Conservation (phyloP, 2,113 vertebrate species). For the Protobothrops mucrosquamatus region DNA sequence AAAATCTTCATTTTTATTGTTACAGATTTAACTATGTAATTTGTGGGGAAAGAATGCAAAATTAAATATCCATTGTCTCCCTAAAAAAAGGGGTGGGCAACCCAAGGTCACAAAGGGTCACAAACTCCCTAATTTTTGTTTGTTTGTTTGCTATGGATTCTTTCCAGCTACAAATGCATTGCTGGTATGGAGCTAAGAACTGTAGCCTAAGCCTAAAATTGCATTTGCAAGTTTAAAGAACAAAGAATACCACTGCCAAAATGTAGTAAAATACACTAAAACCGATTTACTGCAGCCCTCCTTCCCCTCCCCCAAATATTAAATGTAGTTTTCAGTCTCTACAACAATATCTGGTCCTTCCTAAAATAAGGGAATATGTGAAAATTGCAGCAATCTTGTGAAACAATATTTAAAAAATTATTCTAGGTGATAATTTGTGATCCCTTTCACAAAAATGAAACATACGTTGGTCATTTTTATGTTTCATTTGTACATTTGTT, state of each 20-base stretch:
- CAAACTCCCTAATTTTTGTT: not conserved
- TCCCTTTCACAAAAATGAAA: not conserved
- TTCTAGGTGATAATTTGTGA: not conserved
- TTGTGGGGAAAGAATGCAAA: slow-evolving; percentile 30
- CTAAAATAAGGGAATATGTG: not conserved
- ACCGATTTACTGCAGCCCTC: not conserved
- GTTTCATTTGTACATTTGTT: not conserved
- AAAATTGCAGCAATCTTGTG: not conserved
- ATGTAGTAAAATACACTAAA: not conserved
- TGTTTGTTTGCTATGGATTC: not conserved
- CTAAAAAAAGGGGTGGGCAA: not conserved
- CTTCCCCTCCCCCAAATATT: no score
- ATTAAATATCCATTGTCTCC: not conserved
- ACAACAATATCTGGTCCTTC: no score
- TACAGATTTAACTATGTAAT: accelerated
- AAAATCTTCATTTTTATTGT: not conserved
- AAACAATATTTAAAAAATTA: not conserved
- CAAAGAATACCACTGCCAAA: not conserved
- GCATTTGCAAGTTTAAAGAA: not conserved
- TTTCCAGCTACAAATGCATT: not conserved
- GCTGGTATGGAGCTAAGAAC: not conserved
- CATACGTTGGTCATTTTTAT: not conserved
- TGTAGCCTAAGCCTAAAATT: not conserved
- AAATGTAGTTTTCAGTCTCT: no score
- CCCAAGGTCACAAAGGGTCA: not conserved